These are phyloP conservation scores for Acropternis orthonyx DNA, from an alignment of 2,797 vertebrate genomes.

Conservation along the genomic window DNA sequence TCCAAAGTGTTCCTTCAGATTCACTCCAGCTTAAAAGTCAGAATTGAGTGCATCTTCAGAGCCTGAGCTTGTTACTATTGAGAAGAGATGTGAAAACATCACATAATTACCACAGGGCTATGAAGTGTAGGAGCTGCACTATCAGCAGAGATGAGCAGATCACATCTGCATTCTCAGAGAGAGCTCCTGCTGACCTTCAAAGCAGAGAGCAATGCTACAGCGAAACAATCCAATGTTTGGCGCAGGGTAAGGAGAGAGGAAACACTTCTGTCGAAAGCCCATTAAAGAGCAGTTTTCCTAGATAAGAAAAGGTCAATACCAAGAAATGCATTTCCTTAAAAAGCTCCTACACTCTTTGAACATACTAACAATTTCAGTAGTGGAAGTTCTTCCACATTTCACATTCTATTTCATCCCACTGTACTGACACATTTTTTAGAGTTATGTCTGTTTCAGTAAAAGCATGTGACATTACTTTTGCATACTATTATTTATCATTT, in stretches of 20 bases:
- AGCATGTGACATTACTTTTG: not conserved
- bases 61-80: not conserved
- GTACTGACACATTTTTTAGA: not conserved
- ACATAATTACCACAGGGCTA: not conserved
- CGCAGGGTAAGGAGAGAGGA: not conserved
- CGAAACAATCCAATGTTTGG: not conserved
- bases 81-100: not conserved
- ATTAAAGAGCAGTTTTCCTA: not conserved
- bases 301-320: not conserved
- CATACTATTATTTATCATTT: not conserved
- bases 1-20: not conserved
- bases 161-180: not conserved
- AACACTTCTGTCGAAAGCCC: not conserved
- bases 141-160: not conserved
- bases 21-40: not conserved
- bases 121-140: not conserved
- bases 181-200: not conserved
- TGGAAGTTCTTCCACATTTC: not conserved
- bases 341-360: not conserved
- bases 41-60: not conserved
- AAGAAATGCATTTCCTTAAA: not conserved
- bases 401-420: not conserved
- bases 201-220: not conserved
- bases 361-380: not conserved
- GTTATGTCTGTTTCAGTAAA: not conserved